Base-by-base conservation (phyloP, 1,140 invertebrate species). In the Periplaneta americana region DNA sequence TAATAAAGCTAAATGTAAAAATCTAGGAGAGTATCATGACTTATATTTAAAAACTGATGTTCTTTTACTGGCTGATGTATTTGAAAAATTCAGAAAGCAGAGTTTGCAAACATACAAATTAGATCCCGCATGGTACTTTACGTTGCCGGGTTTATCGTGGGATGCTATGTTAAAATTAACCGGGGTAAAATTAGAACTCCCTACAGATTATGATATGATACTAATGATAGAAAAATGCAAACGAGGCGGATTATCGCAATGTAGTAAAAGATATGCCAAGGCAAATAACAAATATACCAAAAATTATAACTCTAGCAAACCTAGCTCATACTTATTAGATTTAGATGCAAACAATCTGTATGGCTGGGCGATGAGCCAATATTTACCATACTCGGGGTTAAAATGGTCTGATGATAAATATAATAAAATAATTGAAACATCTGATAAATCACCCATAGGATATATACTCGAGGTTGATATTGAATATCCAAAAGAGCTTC, bases 1-100 rank as follows among this genome's bases (percentile, higher is more conserved):
- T 83, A 75, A 82, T 31, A 82, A 74, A 33, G 85, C 86, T 83
- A 84, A 87, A 33, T 84, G 86, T 80, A 75, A 84, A 83, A 87
- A 80, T 77, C 74, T 90, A 28, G 82, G 86, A 17, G 86, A 90
- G 74, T 89, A 88, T 85, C 84, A 86, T 57, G 31, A 78, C 4
- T 57, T 74, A 81, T 66, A 39, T 57, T 8, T 74, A 81, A 4
- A n/a, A n/a, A n/a, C n/a, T n/a, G n/a, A n/a, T n/a, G n/a, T n/a
- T n/a, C n/a, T n/a, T n/a, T n/a, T n/a, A n/a, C n/a, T n/a, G n/a
- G n/a, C n/a, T n/a, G n/a, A n/a, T n/a, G n/a, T n/a, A n/a, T n/a
- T n/a, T n/a, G n/a, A n/a, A n/a, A n/a, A n/a, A n/a, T n/a, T n/a
- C n/a, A n/a, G n/a, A n/a, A n/a, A n/a, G n/a, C n/a, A n/a, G n/a